These are phyloP conservation scores for Ciconia nigra DNA, from an alignment of 2,797 vertebrate genomes.

Conservation along the genomic window DNA sequence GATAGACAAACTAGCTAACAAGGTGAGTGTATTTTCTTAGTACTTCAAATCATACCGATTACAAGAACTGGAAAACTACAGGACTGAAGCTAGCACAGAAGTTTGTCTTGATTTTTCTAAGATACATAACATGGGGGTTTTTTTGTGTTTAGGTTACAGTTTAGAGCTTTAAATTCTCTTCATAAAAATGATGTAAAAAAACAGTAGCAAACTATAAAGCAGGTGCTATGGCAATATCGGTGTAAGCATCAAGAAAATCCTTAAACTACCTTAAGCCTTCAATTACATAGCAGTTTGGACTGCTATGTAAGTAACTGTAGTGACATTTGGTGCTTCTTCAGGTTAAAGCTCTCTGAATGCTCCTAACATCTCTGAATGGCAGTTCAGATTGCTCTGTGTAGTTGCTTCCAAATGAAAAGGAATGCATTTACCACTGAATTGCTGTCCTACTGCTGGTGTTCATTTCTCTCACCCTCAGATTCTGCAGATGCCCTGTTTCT, in stretches of 20 bases:
- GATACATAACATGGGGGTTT: rapidly evolving
- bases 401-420: not conserved
- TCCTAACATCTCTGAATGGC: not conserved
- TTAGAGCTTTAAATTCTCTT: not conserved
- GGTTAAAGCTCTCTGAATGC: constrained; percentile 2
- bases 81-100: not conserved
- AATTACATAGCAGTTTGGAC: not conserved
- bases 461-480: not conserved
- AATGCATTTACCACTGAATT: not conserved
- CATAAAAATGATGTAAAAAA: not conserved
- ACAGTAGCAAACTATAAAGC: not conserved
- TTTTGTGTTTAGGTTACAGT: not conserved
- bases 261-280: not conserved
- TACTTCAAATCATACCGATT: not conserved
- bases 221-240: too few relatives aligned
- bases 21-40: not conserved
- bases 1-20: not conserved
- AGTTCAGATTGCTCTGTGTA: not conserved
- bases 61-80: not conserved
- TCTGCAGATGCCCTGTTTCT: not conserved
- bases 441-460: not conserved
- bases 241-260: not conserved
- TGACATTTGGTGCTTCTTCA: not conserved
- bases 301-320: not conserved
- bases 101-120: not conserved